A percentile compares a stretch with the other conserved stretches of the same genome.
These are phyloP conservation scores for Fabriciana adippe DNA, from an alignment of 2,888 invertebrate genomes.

Conservation along the genomic window DNA sequence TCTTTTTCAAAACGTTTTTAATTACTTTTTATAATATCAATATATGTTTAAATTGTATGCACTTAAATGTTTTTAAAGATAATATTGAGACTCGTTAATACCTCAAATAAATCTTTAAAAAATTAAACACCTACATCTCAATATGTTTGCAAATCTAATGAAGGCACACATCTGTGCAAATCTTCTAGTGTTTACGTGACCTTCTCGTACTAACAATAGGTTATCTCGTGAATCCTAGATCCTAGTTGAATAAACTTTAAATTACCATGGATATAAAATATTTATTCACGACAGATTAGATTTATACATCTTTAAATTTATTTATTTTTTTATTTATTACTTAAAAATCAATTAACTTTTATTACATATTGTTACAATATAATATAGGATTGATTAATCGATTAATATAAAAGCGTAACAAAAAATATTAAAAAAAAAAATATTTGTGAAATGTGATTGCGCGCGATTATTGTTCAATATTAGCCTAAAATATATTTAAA, in stretches of 20 bases:
- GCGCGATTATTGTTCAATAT: too few species aligned
- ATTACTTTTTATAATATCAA: too few species aligned
- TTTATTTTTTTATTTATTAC: neutral
- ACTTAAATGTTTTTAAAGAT: neutral
- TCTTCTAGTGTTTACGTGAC: slow-evolving; percentile 49
- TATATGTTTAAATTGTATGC: neutral
- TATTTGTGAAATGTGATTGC: too few species aligned
- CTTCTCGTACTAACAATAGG: slow-evolving; percentile 58
- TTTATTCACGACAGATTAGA: neutral
- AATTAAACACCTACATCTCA: neutral
- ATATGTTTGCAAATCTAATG: slow-evolving; percentile 11
- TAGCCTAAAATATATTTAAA: too few species aligned
- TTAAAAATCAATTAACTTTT: neutral
- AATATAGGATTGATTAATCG: too few species aligned
- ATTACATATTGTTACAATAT: too few species aligned
- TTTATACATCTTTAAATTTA: neutral
- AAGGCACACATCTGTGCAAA: slow-evolving; percentile 46
- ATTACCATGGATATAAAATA: neutral
- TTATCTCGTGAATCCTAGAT: slow-evolving; percentile 29
- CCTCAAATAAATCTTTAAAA: neutral
- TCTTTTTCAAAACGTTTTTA: too few species aligned
- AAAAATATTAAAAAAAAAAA: too few species aligned
- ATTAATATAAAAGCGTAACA: too few species aligned
- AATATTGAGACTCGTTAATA: too few species aligned
- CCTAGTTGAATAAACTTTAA: slow-evolving; percentile 27